Evolutionary conservation across 2,888 invertebrate species (phyloP), one percentile per base, ranked within the genome.

Genomic region (Halictus quadricinctus): DNA sequence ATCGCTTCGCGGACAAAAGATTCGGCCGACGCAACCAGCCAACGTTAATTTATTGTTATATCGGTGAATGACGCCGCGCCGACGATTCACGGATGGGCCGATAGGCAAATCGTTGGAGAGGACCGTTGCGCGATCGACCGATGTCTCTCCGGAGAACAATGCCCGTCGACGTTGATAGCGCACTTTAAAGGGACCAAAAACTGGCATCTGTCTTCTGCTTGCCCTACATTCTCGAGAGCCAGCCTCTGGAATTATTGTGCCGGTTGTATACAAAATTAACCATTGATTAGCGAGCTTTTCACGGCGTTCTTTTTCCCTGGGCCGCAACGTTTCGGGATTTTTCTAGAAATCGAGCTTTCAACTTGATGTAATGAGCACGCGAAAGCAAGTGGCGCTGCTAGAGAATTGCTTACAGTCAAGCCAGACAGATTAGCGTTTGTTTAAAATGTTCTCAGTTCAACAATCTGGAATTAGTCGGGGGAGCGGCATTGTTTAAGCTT

Each of bases 41-140:
- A 84, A 73, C 88, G 88, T 90, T 90, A 90, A 89, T 90, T 90
- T 90, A 90, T 89, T 89, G 83, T 88, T 88, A 74, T 84, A 85
- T 70, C 70, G 50, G 50, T 83, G 87, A 87, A 88, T 88, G 86
- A 81, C 66, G 73, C 64, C 54, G 73, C 41, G 50, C 73, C 84
- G 72, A 73, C 81, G 81, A 81, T 69, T 70, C 50, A 70, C 69
- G 84, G 81, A 81, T 75, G 66, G 85, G 72, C 80, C 74, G 85
- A 83, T 77, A 79, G 79, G 81, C 43, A 74, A 81, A 86, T 81
- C 41, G 84, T 41, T 79, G 86, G 84, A 76, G 69, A 81, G 58
- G n/a, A 80, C 82, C 80, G 82, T 76, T 36, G 75, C 76, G 10
- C 82, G 86, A 86, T 84, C 70, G 72, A 78, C 64, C 72, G 75